phyloP scores from a whole-genome alignment of 2,113 vertebrate species.

The Plestiodon gilberti region DNA sequence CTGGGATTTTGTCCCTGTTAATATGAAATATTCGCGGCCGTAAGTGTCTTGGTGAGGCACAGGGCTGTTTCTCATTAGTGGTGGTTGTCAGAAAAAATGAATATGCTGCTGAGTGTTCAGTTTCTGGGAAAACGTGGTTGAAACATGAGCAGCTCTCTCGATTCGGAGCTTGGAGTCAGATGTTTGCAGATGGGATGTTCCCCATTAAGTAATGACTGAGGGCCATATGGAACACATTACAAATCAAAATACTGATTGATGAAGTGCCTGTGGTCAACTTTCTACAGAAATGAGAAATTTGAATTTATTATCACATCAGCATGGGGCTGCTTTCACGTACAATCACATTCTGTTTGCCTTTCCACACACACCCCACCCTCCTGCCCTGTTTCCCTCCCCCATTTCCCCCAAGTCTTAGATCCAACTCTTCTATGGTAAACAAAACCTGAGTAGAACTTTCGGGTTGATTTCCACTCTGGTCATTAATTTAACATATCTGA shows the following conservation, averaged over 20 bases:
- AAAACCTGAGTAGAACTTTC: slow-evolving; percentile 49
- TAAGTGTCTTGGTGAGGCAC: slow-evolving; percentile 48
- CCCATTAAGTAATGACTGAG: slow-evolving; percentile 73
- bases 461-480: slow-evolving; percentile 53
- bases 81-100: slow-evolving; percentile 73
- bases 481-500: slow-evolving; percentile 57
- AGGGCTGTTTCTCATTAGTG: slow-evolving; percentile 74
- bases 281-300: slow-evolving; percentile 75
- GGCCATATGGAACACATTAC: slow-evolving; percentile 74
- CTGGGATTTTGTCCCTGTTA: slow-evolving; percentile 15
- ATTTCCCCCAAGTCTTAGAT: slow-evolving; percentile 51
- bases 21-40: slow-evolving; percentile 52
- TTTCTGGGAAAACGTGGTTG: slow-evolving; percentile 76
- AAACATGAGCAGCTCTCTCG: slow-evolving; percentile 65
- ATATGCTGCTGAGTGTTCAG: slow-evolving; percentile 76
- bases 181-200: slow-evolving; percentile 74
- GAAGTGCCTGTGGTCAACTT: slow-evolving; percentile 76
- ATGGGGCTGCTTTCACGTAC: slow-evolving; percentile 66
- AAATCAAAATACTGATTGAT: slow-evolving; percentile 75
- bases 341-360: slow-evolving; percentile 68
- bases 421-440: slow-evolving; percentile 27
- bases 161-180: slow-evolving; percentile 66
- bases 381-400: not conserved
- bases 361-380: slow-evolving; percentile 47
- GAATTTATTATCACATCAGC: slow-evolving; percentile 74